These are phyloP conservation scores for Trissolcus basalis DNA, from an alignment of 1,140 invertebrate genomes.

Conservation along the genomic window DNA sequence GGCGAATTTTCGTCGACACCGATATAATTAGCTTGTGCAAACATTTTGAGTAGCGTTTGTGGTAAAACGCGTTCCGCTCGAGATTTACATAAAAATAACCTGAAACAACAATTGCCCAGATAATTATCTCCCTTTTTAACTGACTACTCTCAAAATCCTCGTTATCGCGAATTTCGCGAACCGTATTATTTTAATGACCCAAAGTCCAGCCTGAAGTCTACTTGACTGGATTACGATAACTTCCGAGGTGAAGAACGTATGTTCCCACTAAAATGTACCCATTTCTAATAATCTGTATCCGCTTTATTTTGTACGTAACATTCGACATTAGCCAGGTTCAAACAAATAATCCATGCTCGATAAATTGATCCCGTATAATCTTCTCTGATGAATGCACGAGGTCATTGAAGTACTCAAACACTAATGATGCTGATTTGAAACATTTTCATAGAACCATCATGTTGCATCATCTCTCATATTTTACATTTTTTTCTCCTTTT, in stretches of 20 bases:
- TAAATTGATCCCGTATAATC: no score
- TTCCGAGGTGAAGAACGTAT: conserved; percentile 38
- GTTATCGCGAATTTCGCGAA: conserved; percentile 51
- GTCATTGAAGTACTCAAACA: background rate
- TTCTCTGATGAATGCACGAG: no score
- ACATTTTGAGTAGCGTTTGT: conserved; percentile 65
- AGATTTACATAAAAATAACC: conserved; percentile 75
- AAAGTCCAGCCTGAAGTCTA: conserved; percentile 61
- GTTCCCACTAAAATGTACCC: conserved; percentile 33
- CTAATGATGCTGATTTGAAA: background rate
- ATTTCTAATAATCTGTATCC: conserved; percentile 45
- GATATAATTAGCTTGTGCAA: conserved; percentile 73
- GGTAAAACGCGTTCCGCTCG: conserved; percentile 64
- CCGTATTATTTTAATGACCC: conserved; percentile 70
- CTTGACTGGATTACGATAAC: conserved; percentile 59
- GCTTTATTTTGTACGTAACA: conserved; percentile 22
- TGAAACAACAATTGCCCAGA: conserved; percentile 72
- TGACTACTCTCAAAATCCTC: conserved; percentile 53
- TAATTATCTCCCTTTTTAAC: conserved; percentile 67
- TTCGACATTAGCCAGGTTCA: conserved; percentile 14
- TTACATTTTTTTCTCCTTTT: background rate
- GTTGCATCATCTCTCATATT: background rate
- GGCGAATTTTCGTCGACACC: conserved; percentile 48
- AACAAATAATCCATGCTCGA: conserved; percentile 32
- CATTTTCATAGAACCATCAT: no score